phyloP scores from a whole-genome alignment of 2,113 vertebrate genomes.

The Macroglossus sobrinus region DNA sequence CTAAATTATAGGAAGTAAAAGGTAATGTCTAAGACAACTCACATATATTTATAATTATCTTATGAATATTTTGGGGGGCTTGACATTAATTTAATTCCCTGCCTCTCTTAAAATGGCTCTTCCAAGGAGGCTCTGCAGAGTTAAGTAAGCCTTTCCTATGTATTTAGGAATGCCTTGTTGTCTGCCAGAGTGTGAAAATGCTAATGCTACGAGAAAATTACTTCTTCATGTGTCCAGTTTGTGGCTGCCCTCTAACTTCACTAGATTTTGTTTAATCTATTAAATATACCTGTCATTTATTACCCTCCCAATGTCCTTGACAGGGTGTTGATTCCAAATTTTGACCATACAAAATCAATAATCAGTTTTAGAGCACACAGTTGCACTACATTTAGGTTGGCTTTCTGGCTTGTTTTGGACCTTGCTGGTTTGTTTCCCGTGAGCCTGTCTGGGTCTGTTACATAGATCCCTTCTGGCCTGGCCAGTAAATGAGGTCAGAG shows the following conservation, averaged over 20 bases:
- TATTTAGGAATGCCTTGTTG: not conserved
- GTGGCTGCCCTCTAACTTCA: constrained; percentile 47
- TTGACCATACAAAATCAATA: not conserved
- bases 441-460: not conserved
- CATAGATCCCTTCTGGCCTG: not conserved
- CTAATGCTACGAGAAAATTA: constrained; percentile 9
- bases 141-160: not conserved
- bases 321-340: not conserved
- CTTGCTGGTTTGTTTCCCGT: not conserved
- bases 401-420: not conserved
- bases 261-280: constrained; percentile 52
- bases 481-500: constrained; percentile 25
- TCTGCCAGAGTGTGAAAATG: not conserved
- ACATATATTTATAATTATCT: not conserved
- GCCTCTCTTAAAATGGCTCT: not conserved
- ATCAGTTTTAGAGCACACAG: not conserved
- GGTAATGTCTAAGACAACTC: not conserved
- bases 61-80: not conserved
- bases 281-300: constrained; percentile 38
- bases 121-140: not conserved
- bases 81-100: not conserved
- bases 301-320: constrained; percentile 14
- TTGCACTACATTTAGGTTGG: not conserved
- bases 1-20: constrained; percentile 9
- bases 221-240: constrained; percentile 50